Percentiles rank a stretch among this genome's conserved stretches.
phyloP scores from a whole-genome alignment of 2,113 vertebrate species.

The Bubo bubo region DNA sequence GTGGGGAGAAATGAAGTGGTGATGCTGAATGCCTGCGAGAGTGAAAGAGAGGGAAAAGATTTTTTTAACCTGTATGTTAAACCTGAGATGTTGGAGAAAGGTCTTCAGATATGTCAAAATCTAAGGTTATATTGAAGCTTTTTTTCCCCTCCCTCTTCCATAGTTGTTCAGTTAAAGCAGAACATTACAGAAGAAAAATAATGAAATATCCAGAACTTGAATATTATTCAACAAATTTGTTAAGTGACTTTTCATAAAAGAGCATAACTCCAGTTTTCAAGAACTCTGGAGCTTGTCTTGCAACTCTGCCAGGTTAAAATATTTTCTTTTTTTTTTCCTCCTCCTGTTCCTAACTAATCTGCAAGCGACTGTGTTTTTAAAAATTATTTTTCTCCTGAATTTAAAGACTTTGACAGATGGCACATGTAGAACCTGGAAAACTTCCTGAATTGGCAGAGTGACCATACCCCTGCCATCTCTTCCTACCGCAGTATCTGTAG shows the following conservation, averaged over 20 bases:
- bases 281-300: background rate
- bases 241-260: background rate
- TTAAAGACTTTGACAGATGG: constrained; percentile 61
- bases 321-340: background rate
- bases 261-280: background rate
- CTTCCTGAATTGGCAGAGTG: constrained; percentile 64
- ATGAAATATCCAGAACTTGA: background rate
- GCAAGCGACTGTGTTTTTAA: background rate
- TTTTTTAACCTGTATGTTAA: background rate
- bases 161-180: background rate
- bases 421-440: constrained; percentile 63
- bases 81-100: background rate
- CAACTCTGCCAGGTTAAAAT: constrained; percentile 14
- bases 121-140: background rate
- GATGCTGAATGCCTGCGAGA: background rate
- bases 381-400: constrained; percentile 50
- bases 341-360: constrained; percentile 16
- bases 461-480: constrained; percentile 55
- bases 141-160: background rate
- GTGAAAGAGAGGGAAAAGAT: background rate
- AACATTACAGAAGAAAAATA: background rate
- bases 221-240: background rate
- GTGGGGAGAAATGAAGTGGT: background rate
- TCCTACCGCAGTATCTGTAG: constrained; percentile 11
- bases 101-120: background rate